These are phyloP conservation scores for Cheilosia urbana DNA, from an alignment of 2,888 invertebrate genomes.

Conservation along the genomic window DNA sequence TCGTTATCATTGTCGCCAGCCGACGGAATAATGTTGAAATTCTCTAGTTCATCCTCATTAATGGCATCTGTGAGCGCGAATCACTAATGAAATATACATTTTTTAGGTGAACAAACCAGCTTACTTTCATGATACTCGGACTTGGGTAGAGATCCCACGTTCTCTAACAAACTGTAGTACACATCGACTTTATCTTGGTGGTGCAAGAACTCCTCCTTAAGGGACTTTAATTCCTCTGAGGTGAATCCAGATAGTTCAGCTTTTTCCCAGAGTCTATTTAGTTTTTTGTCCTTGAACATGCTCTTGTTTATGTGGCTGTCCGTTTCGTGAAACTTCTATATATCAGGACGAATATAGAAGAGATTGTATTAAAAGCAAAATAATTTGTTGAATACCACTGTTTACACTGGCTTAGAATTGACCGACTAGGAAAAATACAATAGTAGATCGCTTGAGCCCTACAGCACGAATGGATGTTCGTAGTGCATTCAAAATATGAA, in stretches of 20 bases:
- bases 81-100: not conserved
- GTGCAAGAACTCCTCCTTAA: conserved; percentile 95
- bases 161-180: conserved; percentile 91
- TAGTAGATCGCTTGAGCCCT: too few species aligned
- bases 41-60: conserved; percentile 89
- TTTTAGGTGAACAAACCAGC: conserved; percentile 74
- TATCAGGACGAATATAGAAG: not conserved
- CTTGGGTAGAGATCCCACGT: conserved; percentile 86
- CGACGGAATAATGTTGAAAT: conserved; percentile 88
- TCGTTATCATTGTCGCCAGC: conserved; percentile 85
- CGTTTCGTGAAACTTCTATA: conserved; percentile 81
- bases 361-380: too few species aligned
- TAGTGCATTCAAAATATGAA: too few species aligned
- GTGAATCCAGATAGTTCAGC: conserved; percentile 95
- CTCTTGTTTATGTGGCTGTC: conserved; percentile 89
- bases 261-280: conserved; percentile 95
- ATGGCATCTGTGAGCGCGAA: conserved; percentile 86
- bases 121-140: conserved; percentile 88
- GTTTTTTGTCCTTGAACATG: conserved; percentile 94
- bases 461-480: too few species aligned
- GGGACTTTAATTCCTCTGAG: conserved; percentile 90
- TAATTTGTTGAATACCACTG: not conserved
- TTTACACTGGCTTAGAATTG: too few species aligned
- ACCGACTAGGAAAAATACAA: too few species aligned
- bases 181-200: conserved; percentile 97